Percentiles rank a stretch among this genome's conserved stretches.
phyloP scores from a whole-genome alignment of 1,140 invertebrate genomes.

The Drosophila biarmipes region DNA sequence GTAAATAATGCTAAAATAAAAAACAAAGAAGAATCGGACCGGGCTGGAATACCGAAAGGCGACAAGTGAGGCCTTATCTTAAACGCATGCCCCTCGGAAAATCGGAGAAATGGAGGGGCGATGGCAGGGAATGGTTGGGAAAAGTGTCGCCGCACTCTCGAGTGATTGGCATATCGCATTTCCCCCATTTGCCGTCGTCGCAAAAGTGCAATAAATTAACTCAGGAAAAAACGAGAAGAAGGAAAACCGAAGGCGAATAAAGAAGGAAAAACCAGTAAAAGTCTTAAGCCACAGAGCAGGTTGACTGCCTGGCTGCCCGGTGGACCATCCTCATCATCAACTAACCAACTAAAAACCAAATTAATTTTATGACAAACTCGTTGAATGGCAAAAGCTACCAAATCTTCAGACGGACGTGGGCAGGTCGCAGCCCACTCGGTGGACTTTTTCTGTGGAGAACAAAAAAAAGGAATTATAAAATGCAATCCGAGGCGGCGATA shows the following conservation, averaged over 20 bases:
- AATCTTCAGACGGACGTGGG: conserved; percentile 30
- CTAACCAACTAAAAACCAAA: conserved; percentile 56
- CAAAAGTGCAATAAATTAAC: conserved; percentile 79
- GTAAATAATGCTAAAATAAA: conserved; percentile 78
- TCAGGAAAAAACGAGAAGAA: conserved; percentile 18
- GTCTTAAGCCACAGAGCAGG: conserved; percentile 33
- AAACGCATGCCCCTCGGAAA: conserved; percentile 63
- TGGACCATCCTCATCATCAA: conserved; percentile 40
- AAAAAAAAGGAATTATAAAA: conserved; percentile 44
- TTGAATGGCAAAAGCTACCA: conserved; percentile 67
- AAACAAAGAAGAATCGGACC: conserved; percentile 46
- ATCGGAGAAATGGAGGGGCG: conserved; percentile 12
- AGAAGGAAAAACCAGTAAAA: conserved; percentile 43
- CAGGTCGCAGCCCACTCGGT: conserved; percentile 27
- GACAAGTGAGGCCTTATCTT: conserved; percentile 79
- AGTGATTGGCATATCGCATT: conserved; percentile 82
- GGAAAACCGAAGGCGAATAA: conserved; percentile 3
- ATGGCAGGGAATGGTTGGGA: conserved; percentile 11
- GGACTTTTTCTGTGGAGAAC: conserved; percentile 7
- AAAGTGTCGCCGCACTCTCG: conserved; percentile 61
- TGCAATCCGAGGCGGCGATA: conserved; percentile 44
- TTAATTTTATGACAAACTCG: conserved; percentile 81
- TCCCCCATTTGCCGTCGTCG: conserved; percentile 68
- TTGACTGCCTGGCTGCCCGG: conserved; percentile 7
- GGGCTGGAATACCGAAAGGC: conserved; percentile 44